Percentiles rank a stretch among this genome's conserved stretches.
Evolutionary conservation across 1,140 invertebrate genomes (phyloP).

Genomic region (Pogonomyrmex californicus): DNA sequence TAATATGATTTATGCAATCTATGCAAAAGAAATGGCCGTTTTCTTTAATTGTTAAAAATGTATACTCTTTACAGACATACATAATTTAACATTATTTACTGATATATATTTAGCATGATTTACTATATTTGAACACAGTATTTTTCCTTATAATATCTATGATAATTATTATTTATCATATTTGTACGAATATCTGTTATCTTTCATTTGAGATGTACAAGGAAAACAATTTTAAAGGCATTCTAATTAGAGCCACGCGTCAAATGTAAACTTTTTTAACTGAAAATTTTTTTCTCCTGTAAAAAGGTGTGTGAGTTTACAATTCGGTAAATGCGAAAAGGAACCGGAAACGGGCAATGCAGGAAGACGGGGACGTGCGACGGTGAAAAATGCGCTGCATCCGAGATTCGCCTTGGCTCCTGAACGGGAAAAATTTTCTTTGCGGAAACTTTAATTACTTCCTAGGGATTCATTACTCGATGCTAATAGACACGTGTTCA

Average conservation of each 20-base stretch:
- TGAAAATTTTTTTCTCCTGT: background rate
- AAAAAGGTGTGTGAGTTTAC: conserved; percentile 28
- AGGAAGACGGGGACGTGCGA: conserved; percentile 65
- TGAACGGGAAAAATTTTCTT: conserved; percentile 75
- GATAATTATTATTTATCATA: background rate
- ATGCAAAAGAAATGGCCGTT: background rate
- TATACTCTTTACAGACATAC: background rate
- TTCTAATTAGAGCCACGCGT: background rate
- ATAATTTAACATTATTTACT: background rate
- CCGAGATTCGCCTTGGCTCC: conserved; percentile 53
- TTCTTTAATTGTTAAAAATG: background rate
- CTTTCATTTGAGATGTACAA: background rate
- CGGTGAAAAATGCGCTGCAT: conserved; percentile 80
- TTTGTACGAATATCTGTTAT: background rate
- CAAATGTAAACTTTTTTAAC: background rate
- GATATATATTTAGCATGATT: background rate
- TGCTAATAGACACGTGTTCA: conserved; percentile 83
- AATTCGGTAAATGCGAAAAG: conserved; percentile 54
- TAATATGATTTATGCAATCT: background rate
- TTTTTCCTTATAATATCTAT: background rate
- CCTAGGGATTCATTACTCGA: conserved; percentile 83
- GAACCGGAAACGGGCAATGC: conserved; percentile 68
- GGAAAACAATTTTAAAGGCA: background rate
- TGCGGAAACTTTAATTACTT: conserved; percentile 84
- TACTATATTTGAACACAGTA: background rate